Evolutionary conservation across 1,140 invertebrate species (phyloP), one percentile per base, ranked within the genome.

Genomic region (Hetaerina americana): DNA sequence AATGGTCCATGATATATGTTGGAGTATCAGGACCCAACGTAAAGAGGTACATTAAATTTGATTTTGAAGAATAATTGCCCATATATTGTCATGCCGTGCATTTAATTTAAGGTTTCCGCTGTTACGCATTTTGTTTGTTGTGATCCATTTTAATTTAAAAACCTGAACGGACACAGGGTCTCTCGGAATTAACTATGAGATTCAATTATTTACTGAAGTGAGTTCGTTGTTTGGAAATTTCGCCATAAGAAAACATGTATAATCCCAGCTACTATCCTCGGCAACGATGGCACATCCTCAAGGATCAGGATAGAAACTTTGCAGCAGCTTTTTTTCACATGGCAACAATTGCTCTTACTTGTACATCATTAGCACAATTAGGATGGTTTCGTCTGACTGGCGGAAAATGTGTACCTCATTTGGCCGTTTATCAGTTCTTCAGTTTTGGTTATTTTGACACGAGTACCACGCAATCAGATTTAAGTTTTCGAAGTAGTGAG

Each of bases 311-410:
- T 71, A 75, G 82, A 15, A 85, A 84, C 72, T 82, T 82, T 75
- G 82, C 84, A 67, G 84, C 84, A 15, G 83, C 83, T 49, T 81
- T 84, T 73, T 84, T 85, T 71, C 84, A 85, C 77, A 74, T 82
- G 70, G 75, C 78, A 0, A 83, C 83, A 67, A 84, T 85, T 72
- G 74, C 84, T 40, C 73, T 85, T 71, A 82, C 83, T 5, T 84
- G 82, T 74, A 81, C 81, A 66, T 83, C 84, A 8, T 74, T 85
- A 28, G 81, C 84, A 10, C 82, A 84, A 72, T 80, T 84, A 5
- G 81, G 81, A 72, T 85, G 84, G 84, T 85, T 85, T 72, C 78
- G 79, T 27, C 80, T 85, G 26, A 81, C 81, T 74, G 83, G 83
- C 0, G 75, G 80, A 12, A 78, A 82, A 68, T 85, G 84, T 75